Conservation (phyloP, 2,797 vertebrate species). For the Sebastes cheni region DNA sequence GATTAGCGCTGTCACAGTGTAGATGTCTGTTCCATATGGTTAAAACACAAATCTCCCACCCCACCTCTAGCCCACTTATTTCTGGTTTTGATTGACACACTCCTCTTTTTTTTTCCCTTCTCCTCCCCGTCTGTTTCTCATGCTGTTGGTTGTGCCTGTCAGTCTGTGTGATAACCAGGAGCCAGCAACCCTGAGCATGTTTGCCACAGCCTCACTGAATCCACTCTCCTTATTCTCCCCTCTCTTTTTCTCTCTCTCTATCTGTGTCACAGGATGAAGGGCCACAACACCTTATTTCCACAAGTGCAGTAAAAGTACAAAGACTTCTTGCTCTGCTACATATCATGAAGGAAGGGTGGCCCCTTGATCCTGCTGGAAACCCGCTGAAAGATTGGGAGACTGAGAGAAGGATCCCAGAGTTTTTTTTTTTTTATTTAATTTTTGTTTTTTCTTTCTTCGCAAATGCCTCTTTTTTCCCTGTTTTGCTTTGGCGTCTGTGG, state of each 20-base stretch:
- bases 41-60: slow-evolving; percentile 76
- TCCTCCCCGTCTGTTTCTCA: slow-evolving; percentile 77
- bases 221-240: slow-evolving; percentile 65
- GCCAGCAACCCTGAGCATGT: slow-evolving; percentile 76
- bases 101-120: slow-evolving; percentile 32
- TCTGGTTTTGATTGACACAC: slow-evolving; percentile 80
- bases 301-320: slow-evolving; percentile 94
- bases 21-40: slow-evolving; percentile 80
- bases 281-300: slow-evolving; percentile 89
- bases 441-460: slow-evolving; percentile 68
- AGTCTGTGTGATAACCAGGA: slow-evolving; percentile 81
- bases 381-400: slow-evolving; percentile 80
- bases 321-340: slow-evolving; percentile 93
- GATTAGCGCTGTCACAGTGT: slow-evolving; percentile 72
- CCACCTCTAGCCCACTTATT: slow-evolving; percentile 76
- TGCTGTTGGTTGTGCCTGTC: slow-evolving; percentile 83
- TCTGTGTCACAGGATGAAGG: slow-evolving; percentile 86
- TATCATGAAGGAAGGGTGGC: slow-evolving; percentile 87
- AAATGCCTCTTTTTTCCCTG: slow-evolving; percentile 79
- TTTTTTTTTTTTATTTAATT: slow-evolving; percentile 44
- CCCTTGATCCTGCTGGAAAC: slow-evolving; percentile 83
- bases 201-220: slow-evolving; percentile 73
- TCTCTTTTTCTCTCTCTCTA: slow-evolving; percentile 50
- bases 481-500: slow-evolving; percentile 82
- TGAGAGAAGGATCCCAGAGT: slow-evolving; percentile 78